Base-by-base conservation (phyloP, 2,888 invertebrate genomes). In the Arenicola marina region DNA sequence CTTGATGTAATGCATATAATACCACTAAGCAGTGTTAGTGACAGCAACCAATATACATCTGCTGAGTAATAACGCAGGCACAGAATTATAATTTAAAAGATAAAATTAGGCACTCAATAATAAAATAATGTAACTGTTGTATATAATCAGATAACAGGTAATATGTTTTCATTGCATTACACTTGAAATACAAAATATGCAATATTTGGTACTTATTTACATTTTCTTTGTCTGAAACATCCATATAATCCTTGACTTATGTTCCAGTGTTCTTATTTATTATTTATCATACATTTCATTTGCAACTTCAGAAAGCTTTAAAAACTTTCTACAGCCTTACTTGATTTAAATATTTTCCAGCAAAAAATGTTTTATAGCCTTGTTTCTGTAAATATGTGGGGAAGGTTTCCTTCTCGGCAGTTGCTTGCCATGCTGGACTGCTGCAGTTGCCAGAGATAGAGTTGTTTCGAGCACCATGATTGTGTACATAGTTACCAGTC, bases 311-410 rank as follows among this genome's bases (percentile, higher is more conserved):
- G 11, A 54, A 29, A 11, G 28, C 31, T 31, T 26, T 54, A 54
- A 54, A 26, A 7, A 24, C 29, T 4, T 11, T 21, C 28, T 54
- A 21, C 7, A 26, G 21, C 28, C 43, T 66, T 77, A 92, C 94
- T 87, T 91, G 87, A 84, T 96, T 96, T 69, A 96, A 85, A 85
- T 96, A 96, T 86, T 96, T 96, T 55, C 96, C 95, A 71, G 92
- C 93, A 81, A 92, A 96, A 80, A 95, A 94, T 0, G 93, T 95
- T 3, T 84, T 87, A 77, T 95, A 96, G 4, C 86, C 86, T 0
- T 87, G 88, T 0, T 85, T 78, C 59, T 90, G 87, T 34, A 96
- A 83, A 45, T 88, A 79, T 0, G 87, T 86, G 0, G 91, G 91
- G 74, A 94, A 89, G 1, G 91, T 89, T 0, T 85, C 80, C 0